Percentiles rank a stretch among this genome's conserved stretches.
Conservation (phyloP, 2,888 invertebrate species). For the Colostygia pectinataria region DNA sequence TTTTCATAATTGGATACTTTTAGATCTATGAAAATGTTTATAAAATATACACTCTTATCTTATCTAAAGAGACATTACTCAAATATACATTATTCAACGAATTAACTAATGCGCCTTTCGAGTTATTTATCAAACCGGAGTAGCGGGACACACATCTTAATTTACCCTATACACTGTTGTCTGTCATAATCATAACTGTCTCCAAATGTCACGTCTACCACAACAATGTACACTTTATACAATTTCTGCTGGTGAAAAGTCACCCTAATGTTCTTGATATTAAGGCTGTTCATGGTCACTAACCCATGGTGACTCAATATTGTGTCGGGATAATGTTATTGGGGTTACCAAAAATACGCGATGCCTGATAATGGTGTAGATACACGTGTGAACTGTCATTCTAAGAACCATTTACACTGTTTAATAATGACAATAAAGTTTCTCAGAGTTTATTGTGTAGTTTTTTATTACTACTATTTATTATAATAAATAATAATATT, state of each 20-base stretch:
- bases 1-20: no score
- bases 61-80: not conserved
- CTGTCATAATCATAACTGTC: constrained; percentile 48
- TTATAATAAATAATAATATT: no score
- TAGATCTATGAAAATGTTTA: not conserved
- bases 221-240: constrained; percentile 21
- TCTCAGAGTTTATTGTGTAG: no score
- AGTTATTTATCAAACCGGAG: not conserved
- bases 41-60: not conserved
- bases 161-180: constrained; percentile 36
- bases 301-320: not conserved
- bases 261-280: not conserved
- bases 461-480: no score
- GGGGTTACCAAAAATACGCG: constrained; percentile 5
- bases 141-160: constrained; percentile 23
- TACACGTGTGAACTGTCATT: no score
- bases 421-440: no score
- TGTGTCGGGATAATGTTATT: constrained; percentile 5
- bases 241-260: constrained; percentile 1
- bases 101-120: constrained; percentile 3
- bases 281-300: not conserved
- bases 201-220: constrained; percentile 42
- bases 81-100: not conserved
- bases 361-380: not conserved
- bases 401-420: no score